Evolutionary conservation across 1,140 invertebrate genomes (phyloP).

Genomic region (Saccostrea cuccullata): DNA sequence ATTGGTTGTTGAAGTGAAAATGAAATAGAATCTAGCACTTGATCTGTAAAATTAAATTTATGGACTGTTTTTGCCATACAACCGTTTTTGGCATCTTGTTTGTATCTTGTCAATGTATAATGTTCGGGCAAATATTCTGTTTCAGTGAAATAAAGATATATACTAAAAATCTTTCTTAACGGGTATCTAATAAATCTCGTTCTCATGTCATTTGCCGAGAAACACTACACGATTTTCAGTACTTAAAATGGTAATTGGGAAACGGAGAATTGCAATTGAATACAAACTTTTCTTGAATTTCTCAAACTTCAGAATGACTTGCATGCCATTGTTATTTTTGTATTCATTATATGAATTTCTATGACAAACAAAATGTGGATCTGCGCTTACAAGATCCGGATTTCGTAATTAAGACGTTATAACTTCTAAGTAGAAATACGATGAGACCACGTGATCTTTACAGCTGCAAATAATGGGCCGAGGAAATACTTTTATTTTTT

Average conservation of each 20-base stretch:
- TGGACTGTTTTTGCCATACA: not conserved
- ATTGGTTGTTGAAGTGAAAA: constrained; percentile 37
- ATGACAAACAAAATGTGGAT: not conserved
- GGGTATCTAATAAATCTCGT: not conserved
- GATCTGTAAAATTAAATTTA: constrained; percentile 27
- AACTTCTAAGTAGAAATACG: no score
- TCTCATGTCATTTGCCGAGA: constrained; percentile 12
- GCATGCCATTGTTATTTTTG: not conserved
- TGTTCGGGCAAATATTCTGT: constrained; percentile 1
- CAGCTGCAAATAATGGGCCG: no score
- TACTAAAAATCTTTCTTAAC: not conserved
- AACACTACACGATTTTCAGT: not conserved
- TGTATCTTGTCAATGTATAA: constrained; percentile 3
- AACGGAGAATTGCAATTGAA: not conserved
- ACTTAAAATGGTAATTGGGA: constrained; percentile 24
- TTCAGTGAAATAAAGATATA: constrained; percentile 14
- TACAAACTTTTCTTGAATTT: not conserved
- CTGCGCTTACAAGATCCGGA: not conserved
- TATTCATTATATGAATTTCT: not conserved
- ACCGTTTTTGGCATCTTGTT: not conserved
- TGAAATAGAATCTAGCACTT: constrained; percentile 27
- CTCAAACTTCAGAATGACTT: not conserved
- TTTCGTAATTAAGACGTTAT: not conserved
- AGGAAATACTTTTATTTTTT: no score
- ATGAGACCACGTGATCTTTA: no score